These are phyloP conservation scores for Oryzias javanicus DNA, from an alignment of 2,113 vertebrate genomes.

Conservation along the genomic window DNA sequence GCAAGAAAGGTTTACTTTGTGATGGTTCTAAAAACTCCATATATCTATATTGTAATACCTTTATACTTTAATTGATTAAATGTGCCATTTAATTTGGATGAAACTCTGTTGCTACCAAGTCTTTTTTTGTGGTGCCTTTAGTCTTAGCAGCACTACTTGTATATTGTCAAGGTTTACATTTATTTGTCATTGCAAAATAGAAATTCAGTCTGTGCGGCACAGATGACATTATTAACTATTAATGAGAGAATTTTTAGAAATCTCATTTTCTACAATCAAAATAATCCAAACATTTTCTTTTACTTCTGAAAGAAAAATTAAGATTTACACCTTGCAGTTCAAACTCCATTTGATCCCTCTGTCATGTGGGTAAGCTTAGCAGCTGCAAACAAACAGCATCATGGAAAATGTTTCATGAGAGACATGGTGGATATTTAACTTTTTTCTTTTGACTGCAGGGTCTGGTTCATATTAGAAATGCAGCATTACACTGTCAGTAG, in stretches of 20 bases:
- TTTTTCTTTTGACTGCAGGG: constrained; percentile 2
- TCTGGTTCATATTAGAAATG: constrained; percentile 32
- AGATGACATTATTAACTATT: not conserved
- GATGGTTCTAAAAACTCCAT: too few species aligned
- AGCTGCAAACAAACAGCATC: constrained; percentile 14
- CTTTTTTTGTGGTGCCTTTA: too few species aligned
- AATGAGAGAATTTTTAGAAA: not conserved
- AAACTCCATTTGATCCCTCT: not conserved
- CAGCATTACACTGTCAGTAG: constrained; percentile 18
- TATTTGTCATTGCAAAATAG: too few species aligned
- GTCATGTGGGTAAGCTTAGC: not conserved
- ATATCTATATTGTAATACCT: too few species aligned
- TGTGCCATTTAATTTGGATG: too few species aligned
- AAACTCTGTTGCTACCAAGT: too few species aligned
- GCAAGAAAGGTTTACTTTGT: too few species aligned
- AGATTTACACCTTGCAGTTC: not conserved
- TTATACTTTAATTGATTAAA: too few species aligned
- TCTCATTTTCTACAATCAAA: not conserved
- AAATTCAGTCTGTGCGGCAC: too few species aligned
- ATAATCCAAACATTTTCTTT: not conserved
- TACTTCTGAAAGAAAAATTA: not conserved
- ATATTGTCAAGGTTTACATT: too few species aligned
- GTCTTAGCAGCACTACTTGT: too few species aligned
- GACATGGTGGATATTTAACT: constrained; percentile 27
- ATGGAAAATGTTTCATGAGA: constrained; percentile 46